Conservation (phyloP, 2,888 invertebrate genomes). For the Agrochola lychnidis region DNA sequence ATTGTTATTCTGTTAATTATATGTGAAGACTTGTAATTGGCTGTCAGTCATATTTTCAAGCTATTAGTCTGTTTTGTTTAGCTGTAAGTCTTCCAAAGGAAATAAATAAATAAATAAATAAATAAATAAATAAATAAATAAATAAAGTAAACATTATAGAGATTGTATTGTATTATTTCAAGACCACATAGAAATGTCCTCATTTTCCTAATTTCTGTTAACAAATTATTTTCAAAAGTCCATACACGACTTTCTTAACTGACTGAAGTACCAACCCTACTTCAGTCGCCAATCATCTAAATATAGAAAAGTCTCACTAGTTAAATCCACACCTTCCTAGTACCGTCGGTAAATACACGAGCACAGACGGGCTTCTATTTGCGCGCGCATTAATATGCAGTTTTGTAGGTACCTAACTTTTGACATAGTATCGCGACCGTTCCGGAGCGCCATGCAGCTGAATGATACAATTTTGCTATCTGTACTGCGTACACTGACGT, state of each 20-base stretch:
- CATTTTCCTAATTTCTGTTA: neutral
- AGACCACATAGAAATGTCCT: neutral
- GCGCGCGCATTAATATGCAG: conserved; percentile 61
- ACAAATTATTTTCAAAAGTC: neutral
- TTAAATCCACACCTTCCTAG: conserved; percentile 22
- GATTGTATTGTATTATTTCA: neutral
- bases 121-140: neutral
- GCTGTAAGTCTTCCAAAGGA: too few species aligned
- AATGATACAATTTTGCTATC: conserved; percentile 39
- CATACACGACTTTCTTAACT: neutral
- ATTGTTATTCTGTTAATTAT: too few species aligned
- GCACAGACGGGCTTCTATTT: conserved; percentile 32
- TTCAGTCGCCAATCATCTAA: conserved; percentile 16
- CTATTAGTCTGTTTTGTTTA: too few species aligned
- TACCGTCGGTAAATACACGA: conserved; percentile 30
- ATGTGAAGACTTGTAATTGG: too few species aligned
- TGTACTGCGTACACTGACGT: conserved; percentile 12
- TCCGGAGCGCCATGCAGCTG: conserved; percentile 4
- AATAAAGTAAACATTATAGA: neutral
- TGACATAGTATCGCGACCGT: conserved; percentile 37
- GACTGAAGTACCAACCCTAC: neutral
- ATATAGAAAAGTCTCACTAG: conserved; percentile 15
- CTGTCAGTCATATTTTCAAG: too few species aligned
- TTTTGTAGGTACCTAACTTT: conserved; percentile 28
- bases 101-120: too few species aligned